Base-by-base conservation (phyloP, 2,113 vertebrate genomes). In the Xenopus borealis region DNA sequence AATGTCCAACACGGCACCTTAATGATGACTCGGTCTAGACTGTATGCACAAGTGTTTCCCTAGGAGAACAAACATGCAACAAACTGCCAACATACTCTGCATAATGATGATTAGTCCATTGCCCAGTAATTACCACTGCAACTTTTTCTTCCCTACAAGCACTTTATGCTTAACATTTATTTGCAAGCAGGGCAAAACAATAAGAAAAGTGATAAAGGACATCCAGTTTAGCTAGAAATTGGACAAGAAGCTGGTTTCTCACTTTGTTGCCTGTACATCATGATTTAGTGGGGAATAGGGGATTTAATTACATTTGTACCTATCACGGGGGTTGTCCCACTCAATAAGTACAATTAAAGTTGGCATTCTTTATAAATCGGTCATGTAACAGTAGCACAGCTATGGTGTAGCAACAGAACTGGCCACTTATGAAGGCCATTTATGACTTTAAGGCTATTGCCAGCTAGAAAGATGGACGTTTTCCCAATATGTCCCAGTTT, bases 231-330 rank as follows among this genome's bases (percentile, higher is more conserved):
- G 10, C 20, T 12, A 59, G 59, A 57, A 27, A 45, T n/a, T n/a
- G n/a, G n/a, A n/a, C n/a, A n/a, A n/a, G n/a, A 62, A 67, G 33
- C 40, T 40, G 67, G 58, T 73, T 57, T 53, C 61, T 59, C 66
- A 76, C 73, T 76, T 69, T 69, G 66, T 19, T 62, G 50, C 57
- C 27, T 76, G 66, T 69, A 75, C n/a, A 69, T 40, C 52, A 62
- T 75, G 17, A 63, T 45, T 23, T 44, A 19, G 20, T 63, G 45
- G 66, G 58, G 18, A 66, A 23, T 63, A 20, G 66, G 20, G 66
- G 20, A 45, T 27, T 66, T n/a, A 46, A 46, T 45, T 59, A 46
- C 52, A 47, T 59, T 30, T 46, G 17, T 52, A 40, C 33, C 17
- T 16, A 65, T 66, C 46, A 23, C 3, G 45, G 63, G 55, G 57